phyloP scores from a whole-genome alignment of 2,888 invertebrate species.

The Sarcophaga subvicina region DNA sequence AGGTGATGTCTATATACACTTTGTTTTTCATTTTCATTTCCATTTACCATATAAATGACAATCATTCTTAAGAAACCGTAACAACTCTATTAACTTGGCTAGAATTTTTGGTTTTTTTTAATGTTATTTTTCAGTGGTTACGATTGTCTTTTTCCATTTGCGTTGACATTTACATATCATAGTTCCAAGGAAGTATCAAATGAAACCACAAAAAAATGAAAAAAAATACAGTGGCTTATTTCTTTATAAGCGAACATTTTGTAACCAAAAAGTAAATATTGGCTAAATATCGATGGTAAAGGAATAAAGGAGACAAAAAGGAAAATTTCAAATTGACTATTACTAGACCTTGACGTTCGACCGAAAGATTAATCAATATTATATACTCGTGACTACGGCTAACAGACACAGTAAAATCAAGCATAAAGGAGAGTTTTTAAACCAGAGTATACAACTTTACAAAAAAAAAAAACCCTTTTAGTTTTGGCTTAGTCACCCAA shows the following conservation, averaged over 20 bases:
- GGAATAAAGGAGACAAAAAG: background rate
- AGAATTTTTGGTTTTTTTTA: background rate
- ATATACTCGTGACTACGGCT: slow-evolving; percentile 64
- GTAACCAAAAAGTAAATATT: background rate
- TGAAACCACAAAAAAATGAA: slow-evolving; percentile 2
- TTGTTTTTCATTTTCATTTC: slow-evolving; percentile 13
- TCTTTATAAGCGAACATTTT: slow-evolving; percentile 19
- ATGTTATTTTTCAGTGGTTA: background rate
- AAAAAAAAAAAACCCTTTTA: too few species aligned
- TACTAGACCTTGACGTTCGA: slow-evolving; percentile 68
- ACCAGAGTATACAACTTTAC: too few species aligned
- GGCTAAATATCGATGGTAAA: background rate
- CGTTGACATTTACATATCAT: slow-evolving; percentile 69
- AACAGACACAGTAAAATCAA: slow-evolving; percentile 10
- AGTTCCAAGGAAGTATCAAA: slow-evolving; percentile 65
- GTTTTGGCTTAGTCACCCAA: too few species aligned
- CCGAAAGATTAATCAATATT: slow-evolving; percentile 65
- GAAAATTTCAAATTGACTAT: slow-evolving; percentile 61
- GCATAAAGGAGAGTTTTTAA: background rate
- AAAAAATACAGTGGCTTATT: slow-evolving; percentile 31
- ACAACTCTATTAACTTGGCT: slow-evolving; percentile 66
- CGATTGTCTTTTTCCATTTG: slow-evolving; percentile 23
- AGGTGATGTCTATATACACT: slow-evolving; percentile 29
- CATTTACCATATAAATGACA: slow-evolving; percentile 66
- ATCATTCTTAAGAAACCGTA: slow-evolving; percentile 67